phyloP scores from a whole-genome alignment of 1,140 invertebrate genomes.

The Spodoptera frugiperda region DNA sequence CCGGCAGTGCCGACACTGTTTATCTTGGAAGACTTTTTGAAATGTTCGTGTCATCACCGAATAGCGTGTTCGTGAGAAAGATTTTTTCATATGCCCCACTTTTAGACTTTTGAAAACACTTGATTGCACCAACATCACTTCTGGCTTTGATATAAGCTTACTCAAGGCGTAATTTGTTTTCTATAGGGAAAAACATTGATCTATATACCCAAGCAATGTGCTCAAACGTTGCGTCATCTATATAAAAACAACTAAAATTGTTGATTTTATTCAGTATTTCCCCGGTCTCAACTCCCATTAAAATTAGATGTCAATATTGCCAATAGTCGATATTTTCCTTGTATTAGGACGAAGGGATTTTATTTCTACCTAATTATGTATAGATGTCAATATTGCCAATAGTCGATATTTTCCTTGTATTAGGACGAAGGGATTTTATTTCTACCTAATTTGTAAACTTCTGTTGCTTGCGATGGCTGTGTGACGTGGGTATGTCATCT shows the following conservation, averaged over 20 bases:
- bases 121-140: too few species aligned
- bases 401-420: background rate
- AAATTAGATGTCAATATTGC: background rate
- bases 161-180: too few species aligned
- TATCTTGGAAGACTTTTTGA: background rate
- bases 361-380: background rate
- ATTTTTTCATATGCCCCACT: background rate
- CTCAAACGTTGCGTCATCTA: background rate
- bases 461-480: too few species aligned
- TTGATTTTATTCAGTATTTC: background rate
- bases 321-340: background rate
- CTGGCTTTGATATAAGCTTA: too few species aligned
- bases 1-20: background rate
- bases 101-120: background rate
- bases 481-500: background rate
- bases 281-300: background rate
- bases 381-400: background rate
- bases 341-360: background rate
- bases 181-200: too few species aligned
- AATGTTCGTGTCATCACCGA: background rate
- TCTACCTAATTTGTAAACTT: background rate
- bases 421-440: constrained; percentile 1
- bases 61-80: background rate
- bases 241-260: background rate
- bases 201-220: background rate